These are phyloP conservation scores for Drosophila mayaguana DNA, from an alignment of 2,888 invertebrate genomes.

Conservation along the genomic window DNA sequence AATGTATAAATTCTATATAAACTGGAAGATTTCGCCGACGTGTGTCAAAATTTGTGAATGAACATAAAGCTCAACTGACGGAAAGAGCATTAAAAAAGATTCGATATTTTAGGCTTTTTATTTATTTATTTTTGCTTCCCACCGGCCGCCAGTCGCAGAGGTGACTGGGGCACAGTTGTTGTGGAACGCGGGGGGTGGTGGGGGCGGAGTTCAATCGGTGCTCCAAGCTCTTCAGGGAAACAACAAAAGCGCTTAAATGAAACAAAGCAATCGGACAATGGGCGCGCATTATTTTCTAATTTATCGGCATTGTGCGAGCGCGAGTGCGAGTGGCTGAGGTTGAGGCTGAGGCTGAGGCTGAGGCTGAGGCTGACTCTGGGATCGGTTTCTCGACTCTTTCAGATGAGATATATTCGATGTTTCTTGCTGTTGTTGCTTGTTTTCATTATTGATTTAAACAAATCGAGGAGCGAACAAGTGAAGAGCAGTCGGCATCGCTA, in stretches of 20 bases:
- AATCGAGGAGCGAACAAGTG: conserved; percentile 74
- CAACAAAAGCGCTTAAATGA: conserved; percentile 80
- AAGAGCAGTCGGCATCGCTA: conserved; percentile 63
- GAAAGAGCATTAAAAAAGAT: conserved; percentile 32
- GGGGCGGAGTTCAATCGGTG: conserved; percentile 15
- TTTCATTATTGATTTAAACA: conserved; percentile 78
- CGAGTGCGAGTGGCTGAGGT: conserved; percentile 21
- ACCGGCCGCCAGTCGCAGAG: conserved; percentile 26
- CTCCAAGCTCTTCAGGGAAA: conserved; percentile 42
- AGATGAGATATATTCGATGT: conserved; percentile 30
- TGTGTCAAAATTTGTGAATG: conserved; percentile 16
- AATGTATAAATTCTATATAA: not conserved
- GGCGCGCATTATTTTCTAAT: conserved; percentile 82
- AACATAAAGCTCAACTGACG: not conserved
- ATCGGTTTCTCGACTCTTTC: conserved; percentile 56
- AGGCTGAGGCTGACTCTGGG: conserved; percentile 41
- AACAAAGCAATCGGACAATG: conserved; percentile 80
- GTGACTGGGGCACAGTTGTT: conserved; percentile 41
- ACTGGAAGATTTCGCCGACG: not conserved
- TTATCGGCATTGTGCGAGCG: conserved; percentile 76
- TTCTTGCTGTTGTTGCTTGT: conserved; percentile 57
- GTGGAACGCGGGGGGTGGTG: conserved; percentile 9
- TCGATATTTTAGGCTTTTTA: not conserved
- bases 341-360: conserved; percentile 29
- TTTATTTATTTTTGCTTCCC: conserved; percentile 35